Evolutionary conservation across 2,113 vertebrate species (phyloP).

Genomic region (Triplophysa siluroides): DNA sequence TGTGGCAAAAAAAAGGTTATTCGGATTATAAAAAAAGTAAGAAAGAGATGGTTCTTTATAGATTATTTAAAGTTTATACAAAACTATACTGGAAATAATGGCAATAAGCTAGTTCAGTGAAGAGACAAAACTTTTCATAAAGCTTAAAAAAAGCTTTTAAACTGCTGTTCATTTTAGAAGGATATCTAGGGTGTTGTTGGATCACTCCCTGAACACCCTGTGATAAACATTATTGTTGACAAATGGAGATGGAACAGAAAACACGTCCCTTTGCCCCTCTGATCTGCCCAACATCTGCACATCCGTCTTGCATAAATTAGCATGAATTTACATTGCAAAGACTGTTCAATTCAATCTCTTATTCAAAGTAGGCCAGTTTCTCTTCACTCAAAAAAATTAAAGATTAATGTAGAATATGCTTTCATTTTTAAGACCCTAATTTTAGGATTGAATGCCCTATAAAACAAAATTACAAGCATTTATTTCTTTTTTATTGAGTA

Average conservation of each 20-base stretch:
- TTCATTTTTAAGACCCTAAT: neutral
- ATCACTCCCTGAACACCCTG: slow-evolving; percentile 1
- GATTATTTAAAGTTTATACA: no score
- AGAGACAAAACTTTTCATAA: no score
- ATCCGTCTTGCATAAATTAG: slow-evolving; percentile 35
- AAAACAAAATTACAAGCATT: neutral
- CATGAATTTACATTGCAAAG: slow-evolving; percentile 50
- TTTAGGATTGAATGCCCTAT: neutral
- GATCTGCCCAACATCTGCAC: slow-evolving; percentile 39
- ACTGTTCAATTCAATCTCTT: slow-evolving; percentile 29
- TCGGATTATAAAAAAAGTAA: no score
- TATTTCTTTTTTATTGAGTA: no score
- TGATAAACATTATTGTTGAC: slow-evolving; percentile 44
- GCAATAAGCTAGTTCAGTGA: no score
- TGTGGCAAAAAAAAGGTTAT: no score
- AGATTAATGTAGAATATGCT: neutral
- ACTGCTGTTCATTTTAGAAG: neutral
- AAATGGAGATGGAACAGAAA: slow-evolving; percentile 44
- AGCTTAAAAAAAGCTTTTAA: no score
- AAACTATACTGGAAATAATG: no score
- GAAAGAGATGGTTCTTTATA: no score
- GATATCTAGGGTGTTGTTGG: neutral
- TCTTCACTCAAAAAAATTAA: slow-evolving; percentile 14
- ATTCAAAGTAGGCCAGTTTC: slow-evolving; percentile 38
- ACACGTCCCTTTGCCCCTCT: slow-evolving; percentile 43